phyloP scores from a whole-genome alignment of 2,888 invertebrate genomes.

The Rhagonycha fulva region DNA sequence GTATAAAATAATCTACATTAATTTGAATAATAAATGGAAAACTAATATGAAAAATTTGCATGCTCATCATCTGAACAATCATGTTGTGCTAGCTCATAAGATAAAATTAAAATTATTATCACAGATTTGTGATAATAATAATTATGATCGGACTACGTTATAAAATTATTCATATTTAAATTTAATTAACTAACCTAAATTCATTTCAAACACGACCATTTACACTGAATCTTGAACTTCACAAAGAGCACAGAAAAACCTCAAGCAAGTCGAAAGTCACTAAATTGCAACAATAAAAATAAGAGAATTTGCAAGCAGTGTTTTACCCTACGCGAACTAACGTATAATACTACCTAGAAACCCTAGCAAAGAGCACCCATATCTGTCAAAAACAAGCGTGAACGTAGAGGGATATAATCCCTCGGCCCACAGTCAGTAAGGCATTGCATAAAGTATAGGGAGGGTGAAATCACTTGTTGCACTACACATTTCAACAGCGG shows the following conservation, averaged over 20 bases:
- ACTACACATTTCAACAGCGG: conserved; percentile 8
- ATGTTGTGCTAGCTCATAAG: no score
- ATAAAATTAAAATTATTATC: no score
- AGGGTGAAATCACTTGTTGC: conserved; percentile 31
- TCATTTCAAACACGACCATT: conserved; percentile 14
- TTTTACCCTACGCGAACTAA: conserved; percentile 15
- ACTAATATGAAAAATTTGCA: no score
- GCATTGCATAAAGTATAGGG: conserved; percentile 10
- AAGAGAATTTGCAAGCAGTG: conserved; percentile 7
- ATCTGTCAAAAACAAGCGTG: conserved; percentile 31
- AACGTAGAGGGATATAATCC: conserved; percentile 25
- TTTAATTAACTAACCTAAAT: conserved; percentile 7
- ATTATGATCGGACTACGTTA: not conserved
- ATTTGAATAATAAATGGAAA: no score
- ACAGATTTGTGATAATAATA: not conserved
- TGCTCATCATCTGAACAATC: no score
- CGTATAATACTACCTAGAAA: conserved; percentile 20
- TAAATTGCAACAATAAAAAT: not conserved
- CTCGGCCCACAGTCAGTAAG: conserved; percentile 10
- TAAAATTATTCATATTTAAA: not conserved
- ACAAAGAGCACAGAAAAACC: conserved; percentile 16
- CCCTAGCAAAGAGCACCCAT: conserved; percentile 20
- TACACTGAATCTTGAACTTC: not conserved
- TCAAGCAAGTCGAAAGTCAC: not conserved
- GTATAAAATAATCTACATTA: no score